A percentile compares a stretch with the other conserved stretches of the same genome.
Conservation (phyloP, 1,140 invertebrate species). For the Sycophaga agraensis region DNA sequence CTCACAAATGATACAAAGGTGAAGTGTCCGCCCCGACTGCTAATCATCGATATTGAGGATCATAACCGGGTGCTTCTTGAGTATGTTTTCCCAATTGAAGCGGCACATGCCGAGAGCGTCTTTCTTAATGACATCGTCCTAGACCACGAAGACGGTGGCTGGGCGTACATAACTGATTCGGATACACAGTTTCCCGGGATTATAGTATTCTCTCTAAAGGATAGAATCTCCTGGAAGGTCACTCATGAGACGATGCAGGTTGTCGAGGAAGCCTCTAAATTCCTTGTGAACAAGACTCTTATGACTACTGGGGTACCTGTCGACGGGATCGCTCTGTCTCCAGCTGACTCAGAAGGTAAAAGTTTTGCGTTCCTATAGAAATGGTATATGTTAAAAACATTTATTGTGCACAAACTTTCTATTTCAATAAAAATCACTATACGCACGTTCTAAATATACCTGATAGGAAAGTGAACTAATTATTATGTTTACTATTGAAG, state of each 20-base stretch:
- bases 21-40: slow-evolving; percentile 63
- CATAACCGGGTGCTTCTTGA: slow-evolving; percentile 37
- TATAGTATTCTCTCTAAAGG: slow-evolving; percentile 62
- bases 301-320: slow-evolving; percentile 58
- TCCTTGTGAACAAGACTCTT: slow-evolving; percentile 58
- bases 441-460: too few relatives aligned
- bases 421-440: too few relatives aligned
- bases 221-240: slow-evolving; percentile 65
- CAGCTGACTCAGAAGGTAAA: slow-evolving; percentile 34
- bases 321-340: slow-evolving; percentile 66
- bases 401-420: too few relatives aligned
- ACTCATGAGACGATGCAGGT: slow-evolving; percentile 63
- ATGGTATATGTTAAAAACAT: too few relatives aligned
- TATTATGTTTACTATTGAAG: too few relatives aligned
- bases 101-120: slow-evolving; percentile 54
- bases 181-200: slow-evolving; percentile 64
- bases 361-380: too few relatives aligned
- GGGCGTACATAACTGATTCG: slow-evolving; percentile 67
- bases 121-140: slow-evolving; percentile 67
- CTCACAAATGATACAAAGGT: slow-evolving; percentile 48
- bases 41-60: slow-evolving; percentile 64
- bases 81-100: slow-evolving; percentile 57
- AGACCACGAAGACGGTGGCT: slow-evolving; percentile 64
- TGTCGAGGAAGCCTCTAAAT: slow-evolving; percentile 54
- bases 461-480: not conserved